A percentile compares a stretch with the other conserved stretches of the same genome.
These are phyloP conservation scores for Apoderus coryli DNA, from an alignment of 2,888 invertebrate species.

Conservation along the genomic window DNA sequence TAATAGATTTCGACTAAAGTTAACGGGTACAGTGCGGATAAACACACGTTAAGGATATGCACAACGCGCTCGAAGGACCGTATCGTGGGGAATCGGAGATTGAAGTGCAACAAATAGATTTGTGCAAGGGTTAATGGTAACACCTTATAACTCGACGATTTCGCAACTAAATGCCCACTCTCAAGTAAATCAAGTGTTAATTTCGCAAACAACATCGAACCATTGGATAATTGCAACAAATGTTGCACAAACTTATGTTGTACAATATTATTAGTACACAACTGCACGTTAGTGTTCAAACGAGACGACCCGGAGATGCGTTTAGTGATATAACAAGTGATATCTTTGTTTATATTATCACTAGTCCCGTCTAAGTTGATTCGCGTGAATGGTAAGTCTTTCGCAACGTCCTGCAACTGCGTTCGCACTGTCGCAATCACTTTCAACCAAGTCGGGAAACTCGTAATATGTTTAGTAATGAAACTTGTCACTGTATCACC, in stretches of 20 bases:
- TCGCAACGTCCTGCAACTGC: constrained; percentile 67
- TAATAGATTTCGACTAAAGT: constrained; percentile 85
- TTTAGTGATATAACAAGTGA: constrained; percentile 75
- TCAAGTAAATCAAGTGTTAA: constrained; percentile 84
- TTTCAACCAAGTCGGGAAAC: constrained; percentile 83
- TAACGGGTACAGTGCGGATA: constrained; percentile 82
- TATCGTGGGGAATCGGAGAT: constrained; percentile 78
- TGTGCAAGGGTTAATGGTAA: constrained; percentile 77
- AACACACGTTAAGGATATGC: constrained; percentile 76
- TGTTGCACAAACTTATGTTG: constrained; percentile 76
- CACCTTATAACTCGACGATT: constrained; percentile 87
- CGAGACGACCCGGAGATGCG: constrained; percentile 66
- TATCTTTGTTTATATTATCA: constrained; percentile 70
- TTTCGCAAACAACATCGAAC: constrained; percentile 86
- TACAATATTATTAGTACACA: constrained; percentile 45
- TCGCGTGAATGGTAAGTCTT: constrained; percentile 67
- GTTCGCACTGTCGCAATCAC: constrained; percentile 77
- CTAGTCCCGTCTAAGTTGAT: constrained; percentile 59
- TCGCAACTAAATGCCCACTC: constrained; percentile 80
- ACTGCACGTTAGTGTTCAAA: constrained; percentile 65
- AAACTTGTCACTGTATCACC: constrained; percentile 90
- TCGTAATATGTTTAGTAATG: constrained; percentile 59
- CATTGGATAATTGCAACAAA: constrained; percentile 66
- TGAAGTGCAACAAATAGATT: constrained; percentile 83
- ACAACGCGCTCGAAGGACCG: constrained; percentile 82